Percentiles rank a stretch among this genome's conserved stretches.
phyloP scores from a whole-genome alignment of 2,888 invertebrate genomes.

The Furcula furcula region DNA sequence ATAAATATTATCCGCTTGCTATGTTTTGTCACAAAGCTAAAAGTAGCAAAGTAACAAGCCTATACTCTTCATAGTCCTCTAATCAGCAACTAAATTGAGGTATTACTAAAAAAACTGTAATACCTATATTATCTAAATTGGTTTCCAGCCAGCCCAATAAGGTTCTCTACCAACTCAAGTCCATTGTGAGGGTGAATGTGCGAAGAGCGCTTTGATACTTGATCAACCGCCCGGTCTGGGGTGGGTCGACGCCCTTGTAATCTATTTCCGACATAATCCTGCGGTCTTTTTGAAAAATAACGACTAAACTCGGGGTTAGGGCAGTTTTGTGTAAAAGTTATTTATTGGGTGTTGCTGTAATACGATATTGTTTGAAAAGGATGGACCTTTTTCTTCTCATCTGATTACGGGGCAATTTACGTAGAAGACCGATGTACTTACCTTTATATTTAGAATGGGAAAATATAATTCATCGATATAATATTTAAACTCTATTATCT shows the following conservation, averaged over 20 bases:
- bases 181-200: constrained; percentile 25
- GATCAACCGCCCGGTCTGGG: constrained; percentile 26
- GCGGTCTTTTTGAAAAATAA: constrained; percentile 21
- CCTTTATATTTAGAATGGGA: too few relatives aligned
- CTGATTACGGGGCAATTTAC: too few relatives aligned
- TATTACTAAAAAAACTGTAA: background rate
- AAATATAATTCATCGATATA: too few relatives aligned
- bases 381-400: too few relatives aligned
- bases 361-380: too few relatives aligned
- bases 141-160: constrained; percentile 29
- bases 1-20: too few relatives aligned
- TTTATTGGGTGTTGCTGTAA: constrained; percentile 9
- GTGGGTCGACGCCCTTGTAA: constrained; percentile 29
- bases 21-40: too few relatives aligned
- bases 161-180: constrained; percentile 20
- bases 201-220: constrained; percentile 26
- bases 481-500: too few relatives aligned
- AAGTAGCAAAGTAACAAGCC: too few relatives aligned
- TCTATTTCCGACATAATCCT: constrained; percentile 25
- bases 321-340: constrained; percentile 3
- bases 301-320: constrained; percentile 12
- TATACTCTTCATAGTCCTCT: too few relatives aligned
- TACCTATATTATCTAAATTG: constrained; percentile 10
- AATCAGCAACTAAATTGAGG: background rate
- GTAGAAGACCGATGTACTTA: too few relatives aligned